A percentile compares a stretch with the other conserved stretches of the same genome.
Conservation (phyloP, 2,888 invertebrate species). For the Dromius quadrimaculatus region DNA sequence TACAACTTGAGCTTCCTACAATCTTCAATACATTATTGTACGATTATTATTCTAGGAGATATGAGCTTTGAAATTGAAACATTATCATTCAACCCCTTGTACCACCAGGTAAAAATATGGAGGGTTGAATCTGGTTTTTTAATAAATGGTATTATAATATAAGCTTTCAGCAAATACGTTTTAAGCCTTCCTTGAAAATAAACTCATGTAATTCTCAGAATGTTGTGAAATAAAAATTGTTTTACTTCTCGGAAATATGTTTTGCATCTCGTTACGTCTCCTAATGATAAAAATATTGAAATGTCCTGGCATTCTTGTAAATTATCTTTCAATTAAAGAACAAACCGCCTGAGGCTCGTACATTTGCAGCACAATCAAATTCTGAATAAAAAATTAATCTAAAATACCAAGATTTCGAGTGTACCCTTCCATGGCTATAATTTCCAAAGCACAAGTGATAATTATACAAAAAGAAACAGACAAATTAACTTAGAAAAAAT, state of each 20-base stretch:
- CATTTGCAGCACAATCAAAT: constrained; percentile 8
- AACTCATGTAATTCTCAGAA: background rate
- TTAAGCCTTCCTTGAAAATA: background rate
- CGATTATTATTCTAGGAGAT: too few species aligned
- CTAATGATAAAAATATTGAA: constrained; percentile 25
- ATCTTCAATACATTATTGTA: too few species aligned
- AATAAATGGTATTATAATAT: too few species aligned
- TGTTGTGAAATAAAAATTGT: too few species aligned
- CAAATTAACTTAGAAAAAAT: constrained; percentile 41
- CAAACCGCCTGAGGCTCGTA: background rate
- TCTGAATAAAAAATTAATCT: constrained; percentile 14
- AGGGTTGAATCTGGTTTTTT: too few species aligned
- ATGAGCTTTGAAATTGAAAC: too few species aligned
- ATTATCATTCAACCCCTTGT: too few species aligned
- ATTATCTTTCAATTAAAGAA: constrained; percentile 30
- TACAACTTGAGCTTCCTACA: too few species aligned
- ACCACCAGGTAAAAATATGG: too few species aligned
- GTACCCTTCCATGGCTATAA: constrained; percentile 34
- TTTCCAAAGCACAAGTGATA: constrained; percentile 29
- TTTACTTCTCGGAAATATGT: too few species aligned
- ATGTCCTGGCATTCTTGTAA: constrained; percentile 3
- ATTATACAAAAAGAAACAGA: constrained; percentile 40
- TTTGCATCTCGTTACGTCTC: background rate
- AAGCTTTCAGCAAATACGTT: too few species aligned
- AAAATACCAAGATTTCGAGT: constrained; percentile 5